These are phyloP conservation scores for Tillus elongatus DNA, from an alignment of 2,888 invertebrate genomes.

Conservation along the genomic window DNA sequence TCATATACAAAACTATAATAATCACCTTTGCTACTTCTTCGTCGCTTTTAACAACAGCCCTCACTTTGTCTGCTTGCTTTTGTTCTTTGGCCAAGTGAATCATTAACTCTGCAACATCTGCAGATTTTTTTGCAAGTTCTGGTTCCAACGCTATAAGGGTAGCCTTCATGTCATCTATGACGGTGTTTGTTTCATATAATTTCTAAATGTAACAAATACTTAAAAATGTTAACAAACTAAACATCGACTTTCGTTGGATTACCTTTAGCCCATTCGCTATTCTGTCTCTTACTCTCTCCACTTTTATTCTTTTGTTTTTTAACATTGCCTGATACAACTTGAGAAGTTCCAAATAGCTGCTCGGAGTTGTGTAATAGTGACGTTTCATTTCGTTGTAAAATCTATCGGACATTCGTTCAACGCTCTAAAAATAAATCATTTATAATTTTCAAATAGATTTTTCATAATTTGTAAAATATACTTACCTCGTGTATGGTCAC, in stretches of 20 bases:
- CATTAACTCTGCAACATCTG: constrained; percentile 66
- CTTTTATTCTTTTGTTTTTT: constrained; percentile 59
- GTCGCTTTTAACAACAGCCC: constrained; percentile 69
- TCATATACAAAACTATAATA: neutral
- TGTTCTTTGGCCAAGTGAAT: constrained; percentile 70
- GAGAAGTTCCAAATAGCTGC: constrained; percentile 78
- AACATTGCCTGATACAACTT: constrained; percentile 68
- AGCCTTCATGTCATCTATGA: constrained; percentile 78
- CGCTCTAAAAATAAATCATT: constrained; percentile 59
- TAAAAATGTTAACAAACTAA: constrained; percentile 6
- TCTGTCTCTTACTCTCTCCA: constrained; percentile 55
- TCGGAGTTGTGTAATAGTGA: constrained; percentile 84
- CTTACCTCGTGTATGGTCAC: constrained; percentile 62
- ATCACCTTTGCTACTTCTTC: constrained; percentile 71
- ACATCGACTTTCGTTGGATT: too few relatives aligned
- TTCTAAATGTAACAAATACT: constrained; percentile 45
- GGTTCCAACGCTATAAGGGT: constrained; percentile 76
- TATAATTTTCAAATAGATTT: too few relatives aligned
- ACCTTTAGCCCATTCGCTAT: constrained; percentile 66
- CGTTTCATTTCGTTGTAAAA: constrained; percentile 76
- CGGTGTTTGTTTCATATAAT: constrained; percentile 69
- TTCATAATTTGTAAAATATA: neutral
- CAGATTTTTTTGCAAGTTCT: constrained; percentile 65
- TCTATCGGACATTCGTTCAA: constrained; percentile 65
- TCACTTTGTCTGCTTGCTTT: constrained; percentile 70